Percentiles rank a stretch among this genome's conserved stretches.
phyloP scores from a whole-genome alignment of 1,140 invertebrate species.

The Drosophila sechellia region DNA sequence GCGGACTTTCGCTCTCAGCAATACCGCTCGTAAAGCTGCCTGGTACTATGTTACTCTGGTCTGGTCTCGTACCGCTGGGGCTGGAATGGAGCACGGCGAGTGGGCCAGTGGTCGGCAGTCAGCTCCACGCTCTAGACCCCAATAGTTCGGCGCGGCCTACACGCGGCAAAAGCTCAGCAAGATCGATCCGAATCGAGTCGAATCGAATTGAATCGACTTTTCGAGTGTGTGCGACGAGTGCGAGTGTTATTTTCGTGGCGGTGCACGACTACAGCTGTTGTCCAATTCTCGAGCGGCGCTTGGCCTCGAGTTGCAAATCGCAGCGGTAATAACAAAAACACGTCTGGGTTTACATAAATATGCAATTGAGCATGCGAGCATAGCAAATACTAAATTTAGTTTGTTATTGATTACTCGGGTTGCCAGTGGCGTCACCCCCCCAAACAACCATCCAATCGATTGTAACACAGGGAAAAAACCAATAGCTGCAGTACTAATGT shows the following conservation, averaged over 20 bases:
- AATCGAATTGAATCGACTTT: constrained; percentile 16
- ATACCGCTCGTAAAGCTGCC: constrained; percentile 25
- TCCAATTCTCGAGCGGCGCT: constrained; percentile 37
- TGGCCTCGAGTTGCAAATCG: constrained; percentile 38
- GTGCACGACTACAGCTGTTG: constrained; percentile 27
- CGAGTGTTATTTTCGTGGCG: constrained; percentile 12
- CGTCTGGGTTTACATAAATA: constrained; percentile 24
- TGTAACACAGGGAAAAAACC: constrained; percentile 2
- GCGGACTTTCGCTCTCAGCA: constrained; percentile 40
- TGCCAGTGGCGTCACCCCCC: constrained; percentile 40
- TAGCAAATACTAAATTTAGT: constrained; percentile 29
- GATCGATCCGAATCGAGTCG: constrained; percentile 24
- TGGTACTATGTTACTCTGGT: constrained; percentile 8
- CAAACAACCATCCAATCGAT: constrained; percentile 29
- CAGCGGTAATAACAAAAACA: constrained; percentile 36
- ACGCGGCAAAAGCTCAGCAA: constrained; percentile 37
- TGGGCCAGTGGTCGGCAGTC: constrained; percentile 20
- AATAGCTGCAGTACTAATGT: background rate
- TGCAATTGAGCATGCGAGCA: constrained; percentile 37
- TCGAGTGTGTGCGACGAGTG: constrained; percentile 22
- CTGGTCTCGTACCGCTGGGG: background rate
- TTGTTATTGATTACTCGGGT: constrained; percentile 44
- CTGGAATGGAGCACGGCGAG: constrained; percentile 15
- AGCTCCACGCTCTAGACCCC: constrained; percentile 44
- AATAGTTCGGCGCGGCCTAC: constrained; percentile 41